Base-by-base conservation (phyloP, 2,113 vertebrate genomes). In the Loxodonta africana region DNA sequence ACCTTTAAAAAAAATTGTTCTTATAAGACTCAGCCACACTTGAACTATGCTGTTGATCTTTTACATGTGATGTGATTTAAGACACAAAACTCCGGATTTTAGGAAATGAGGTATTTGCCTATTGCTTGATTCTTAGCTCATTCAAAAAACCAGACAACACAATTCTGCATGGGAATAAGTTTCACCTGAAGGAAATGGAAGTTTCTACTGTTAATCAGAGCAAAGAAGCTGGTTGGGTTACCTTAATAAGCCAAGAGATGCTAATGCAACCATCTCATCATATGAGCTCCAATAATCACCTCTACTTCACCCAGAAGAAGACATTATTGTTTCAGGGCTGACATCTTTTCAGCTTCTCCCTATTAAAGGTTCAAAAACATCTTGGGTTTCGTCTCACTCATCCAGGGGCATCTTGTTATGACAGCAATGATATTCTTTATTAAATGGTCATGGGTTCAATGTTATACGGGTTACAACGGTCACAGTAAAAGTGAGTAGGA, bases 31-130 rank as follows among this genome's bases (percentile, higher is more conserved):
- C 26, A 93, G 73, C n/a, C 41, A 53, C 33, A 88, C 37, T 21
- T 89, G 80, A 53, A 78, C 88, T 88, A 53, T 77, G 18, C 14
- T 91, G n/a, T 67, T 83, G 41, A 93, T 73, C 44, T 73, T 93
- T 95, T 57, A 89, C 28, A 83, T 41, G 8, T 71, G n/a, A 88
- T 91, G 20, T 81, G 21, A 95, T 83, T 87, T 94, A 95, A 96
- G 41, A 88, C 37, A 62, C 60, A 77, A 84, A 81, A 95, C n/a
- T 12, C 26, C 33, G 85, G 60, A 69, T 44, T 86, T 95, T 65
- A 69, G n/a, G 46, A 83, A 94, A 83, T 81, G 23, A 76, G 88
- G 63, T 88, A 85, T 76, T 95, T 94, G 28, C 62, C 33, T 93
- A 44, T 60, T 94, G 48, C 81, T 44, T 94, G 51, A 93, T 84